These are phyloP conservation scores for Cephus rjabovi DNA, from an alignment of 2,888 invertebrate genomes.

Conservation along the genomic window DNA sequence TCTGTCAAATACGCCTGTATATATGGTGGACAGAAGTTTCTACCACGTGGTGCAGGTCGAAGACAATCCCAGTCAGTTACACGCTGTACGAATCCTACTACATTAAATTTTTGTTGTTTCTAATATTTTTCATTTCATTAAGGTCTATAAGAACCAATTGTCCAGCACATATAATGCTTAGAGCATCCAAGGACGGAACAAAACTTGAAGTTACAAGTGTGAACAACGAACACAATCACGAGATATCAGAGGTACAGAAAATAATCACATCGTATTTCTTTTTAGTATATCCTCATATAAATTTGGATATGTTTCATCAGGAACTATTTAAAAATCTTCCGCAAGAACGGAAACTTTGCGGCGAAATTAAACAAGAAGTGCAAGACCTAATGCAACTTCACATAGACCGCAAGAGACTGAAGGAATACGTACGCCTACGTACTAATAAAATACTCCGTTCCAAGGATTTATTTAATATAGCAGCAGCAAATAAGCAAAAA, in stretches of 20 bases:
- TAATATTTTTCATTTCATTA: constrained; percentile 4
- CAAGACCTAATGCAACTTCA: constrained; percentile 61
- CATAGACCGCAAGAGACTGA: constrained; percentile 59
- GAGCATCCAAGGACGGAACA: constrained; percentile 65
- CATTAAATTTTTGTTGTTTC: background rate
- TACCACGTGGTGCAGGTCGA: constrained; percentile 61
- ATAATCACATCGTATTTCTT: constrained; percentile 1
- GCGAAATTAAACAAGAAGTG: constrained; percentile 60
- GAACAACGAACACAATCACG: constrained; percentile 67
- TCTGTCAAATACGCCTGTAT: constrained; percentile 67
- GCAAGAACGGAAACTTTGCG: constrained; percentile 62
- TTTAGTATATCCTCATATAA: constrained; percentile 8
- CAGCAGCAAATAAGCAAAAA: constrained; percentile 59
- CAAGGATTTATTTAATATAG: constrained; percentile 63
- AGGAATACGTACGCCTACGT: constrained; percentile 59
- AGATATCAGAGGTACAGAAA: constrained; percentile 59
- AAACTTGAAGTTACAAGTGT: constrained; percentile 67
- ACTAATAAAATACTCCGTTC: constrained; percentile 61
- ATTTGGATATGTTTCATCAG: constrained; percentile 29
- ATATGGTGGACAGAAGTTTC: constrained; percentile 66
- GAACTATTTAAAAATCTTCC: constrained; percentile 62
- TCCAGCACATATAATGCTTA: constrained; percentile 65
- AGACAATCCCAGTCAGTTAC: constrained; percentile 60
- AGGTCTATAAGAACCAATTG: constrained; percentile 66
- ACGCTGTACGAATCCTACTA: background rate